Evolutionary conservation across 1,140 invertebrate genomes (phyloP), one percentile per base, ranked within the genome.

Genomic region (Protaetia brevitarsis): DNA sequence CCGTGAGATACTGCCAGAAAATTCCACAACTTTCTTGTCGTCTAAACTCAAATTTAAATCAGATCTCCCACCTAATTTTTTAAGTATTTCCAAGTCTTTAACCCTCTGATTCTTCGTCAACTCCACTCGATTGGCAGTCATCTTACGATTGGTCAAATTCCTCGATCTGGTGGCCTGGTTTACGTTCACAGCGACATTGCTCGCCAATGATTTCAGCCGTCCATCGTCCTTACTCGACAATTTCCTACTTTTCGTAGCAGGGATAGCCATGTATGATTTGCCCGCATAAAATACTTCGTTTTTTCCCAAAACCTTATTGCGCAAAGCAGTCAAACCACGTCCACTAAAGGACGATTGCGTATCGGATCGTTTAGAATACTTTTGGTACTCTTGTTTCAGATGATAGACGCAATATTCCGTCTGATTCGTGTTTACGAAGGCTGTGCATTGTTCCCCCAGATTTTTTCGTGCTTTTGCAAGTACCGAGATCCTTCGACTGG

Each of bases 371-470:
- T 82, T 83, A 0, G 91, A 87, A 74, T 86, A 89, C 73, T 94
- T 94, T 37, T 89, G 88, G 71, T 95, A 96, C 69, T 94, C 94
- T 72, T 88, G 85, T 74, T 94, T 91, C 0, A 97, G 86, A 78
- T 97, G 95, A 79, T 89, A 96, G n/a, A 92, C 77, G 77, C 95
- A 97, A 77, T 86, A 92, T 76, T 94, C 90, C 79, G 93, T 93
- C 66, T 84, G 78, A 67, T 80, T 85, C 30, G 83, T 73, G 76
- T 94, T 94, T 0, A 94, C 87, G 75, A 92, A 84, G 3, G 85
- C 76, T 16, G 84, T 87, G 72, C 92, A 94, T 11, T 83, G 80
- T 23, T 90, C 87, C 0, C n/a, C 91, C 91, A 81, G 89, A 90
- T 73, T 90, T 92, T 73, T 90, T 92, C 26, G 78, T 85, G 28